These are phyloP conservation scores for Anthonomus grandis DNA, from an alignment of 1,140 invertebrate species.

Conservation along the genomic window DNA sequence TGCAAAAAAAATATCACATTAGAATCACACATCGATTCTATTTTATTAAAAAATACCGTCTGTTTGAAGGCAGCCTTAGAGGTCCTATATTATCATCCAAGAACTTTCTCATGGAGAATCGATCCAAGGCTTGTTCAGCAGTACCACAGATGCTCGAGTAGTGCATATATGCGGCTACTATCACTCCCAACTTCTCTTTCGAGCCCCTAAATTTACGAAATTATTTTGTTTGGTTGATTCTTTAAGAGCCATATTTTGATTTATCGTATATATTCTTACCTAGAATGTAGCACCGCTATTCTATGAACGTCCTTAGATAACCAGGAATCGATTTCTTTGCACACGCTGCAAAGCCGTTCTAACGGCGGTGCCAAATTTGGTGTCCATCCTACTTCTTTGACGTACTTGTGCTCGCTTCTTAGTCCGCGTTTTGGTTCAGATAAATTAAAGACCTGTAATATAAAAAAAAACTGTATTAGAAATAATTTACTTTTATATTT, in stretches of 20 bases:
- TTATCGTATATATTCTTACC: slow-evolving; percentile 55
- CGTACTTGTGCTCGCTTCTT: slow-evolving; percentile 59
- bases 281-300: slow-evolving; percentile 83
- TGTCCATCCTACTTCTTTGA: slow-evolving; percentile 81
- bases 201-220: slow-evolving; percentile 62
- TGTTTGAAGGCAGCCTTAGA: slow-evolving; percentile 81
- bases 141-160: slow-evolving; percentile 89
- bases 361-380: slow-evolving; percentile 82
- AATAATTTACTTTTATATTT: too few relatives aligned
- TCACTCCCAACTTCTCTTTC: slow-evolving; percentile 77
- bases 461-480: too few relatives aligned
- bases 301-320: slow-evolving; percentile 73
- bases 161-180: slow-evolving; percentile 90
- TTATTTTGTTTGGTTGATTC: too few relatives aligned
- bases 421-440: slow-evolving; percentile 61
- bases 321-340: slow-evolving; percentile 91
- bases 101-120: slow-evolving; percentile 88
- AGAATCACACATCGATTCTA: slow-evolving; percentile 13
- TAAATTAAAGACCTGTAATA: slow-evolving; percentile 80
- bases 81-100: slow-evolving; percentile 82
- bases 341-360: slow-evolving; percentile 83
- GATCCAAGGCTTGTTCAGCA: slow-evolving; percentile 83
- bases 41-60: slow-evolving; percentile 59
- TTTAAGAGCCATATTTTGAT: not conserved
- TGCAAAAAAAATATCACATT: slow-evolving; percentile 46